These are phyloP conservation scores for Balaenoptera acutorostrata DNA, from an alignment of 2,113 vertebrate species.

Conservation along the genomic window DNA sequence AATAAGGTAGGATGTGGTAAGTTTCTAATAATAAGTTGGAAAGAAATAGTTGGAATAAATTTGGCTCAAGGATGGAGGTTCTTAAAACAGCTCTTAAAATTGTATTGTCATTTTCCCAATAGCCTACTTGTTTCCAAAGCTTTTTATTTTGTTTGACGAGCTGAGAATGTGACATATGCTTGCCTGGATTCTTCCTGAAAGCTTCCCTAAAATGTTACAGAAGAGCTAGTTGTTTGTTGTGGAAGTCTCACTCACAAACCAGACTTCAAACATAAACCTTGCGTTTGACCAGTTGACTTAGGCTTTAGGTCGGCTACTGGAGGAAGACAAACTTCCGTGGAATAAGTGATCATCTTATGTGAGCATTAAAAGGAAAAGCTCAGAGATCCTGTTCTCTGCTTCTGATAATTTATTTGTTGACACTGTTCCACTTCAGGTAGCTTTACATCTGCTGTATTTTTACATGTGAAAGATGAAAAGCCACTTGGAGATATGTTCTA, in stretches of 20 bases:
- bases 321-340: not conserved
- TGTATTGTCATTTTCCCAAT: not conserved
- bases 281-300: not conserved
- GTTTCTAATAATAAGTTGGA: not conserved
- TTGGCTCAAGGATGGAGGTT: constrained; percentile 22
- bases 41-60: constrained; percentile 8
- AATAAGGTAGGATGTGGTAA: not conserved
- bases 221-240: not conserved
- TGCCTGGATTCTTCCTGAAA: not conserved
- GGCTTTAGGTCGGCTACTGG: not conserved
- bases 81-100: constrained; percentile 2
- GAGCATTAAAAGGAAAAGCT: not conserved
- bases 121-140: not conserved
- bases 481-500: not conserved
- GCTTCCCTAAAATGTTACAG: not conserved
- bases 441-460: not conserved
- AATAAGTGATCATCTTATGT: not conserved
- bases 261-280: not conserved
- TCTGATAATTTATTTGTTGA: not conserved
- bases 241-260: not conserved
- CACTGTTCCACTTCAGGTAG: not conserved
- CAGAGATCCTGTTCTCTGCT: not conserved
- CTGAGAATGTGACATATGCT: not conserved
- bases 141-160: constrained; percentile 16
- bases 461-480: not conserved